Evolutionary conservation across 2,113 vertebrate genomes (phyloP), one percentile per base, ranked within the genome.

Genomic region (Callospermophilus lateralis): DNA sequence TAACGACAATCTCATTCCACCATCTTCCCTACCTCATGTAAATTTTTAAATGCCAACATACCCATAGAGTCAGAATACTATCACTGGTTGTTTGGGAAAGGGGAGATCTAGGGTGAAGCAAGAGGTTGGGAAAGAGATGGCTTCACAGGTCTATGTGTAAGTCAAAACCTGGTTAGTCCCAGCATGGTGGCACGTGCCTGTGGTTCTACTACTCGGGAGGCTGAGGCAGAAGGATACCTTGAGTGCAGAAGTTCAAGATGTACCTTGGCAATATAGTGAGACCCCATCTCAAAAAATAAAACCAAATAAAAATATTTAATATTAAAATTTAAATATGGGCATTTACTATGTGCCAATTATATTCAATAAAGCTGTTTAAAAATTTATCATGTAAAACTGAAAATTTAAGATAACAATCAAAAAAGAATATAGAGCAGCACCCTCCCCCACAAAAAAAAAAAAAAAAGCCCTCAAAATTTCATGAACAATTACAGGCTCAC

Each of bases 11-110:
- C 48, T 51, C 48, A 13, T 51, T 51, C 48, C 48, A 51, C 48
- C 48, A 51, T 51, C 48, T 51, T 51, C 48, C 48, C 48, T 13
- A 12, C 48, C 45, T 78, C 30, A 15, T 17, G 72, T 30, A 73
- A 84, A 73, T 92, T 34, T 81, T 20, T 93, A 89, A 92, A 28
- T 8, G 32, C 17, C 37, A 85, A 89, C 22, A 74, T 84, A 93
- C 67, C 73, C 42, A 58, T 4, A 39, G 37, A 20, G 78, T 87
- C 84, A 97, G 53, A 65, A 55, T 55, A 58, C 30, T 51, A 37
- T 39, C 58, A 42, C 16, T 53, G 32, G n/a, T 19, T 76, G 13
- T 51, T n/a, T 51, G 9, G 45, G 28, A 34, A 53, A 92, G 30
- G n/a, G 61, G 13, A 15, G 48, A 16, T 63, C 2, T 3, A 51